Conservation (phyloP, 92 coral and sea anemone species). For the Plumapathes pennacea region DNA sequence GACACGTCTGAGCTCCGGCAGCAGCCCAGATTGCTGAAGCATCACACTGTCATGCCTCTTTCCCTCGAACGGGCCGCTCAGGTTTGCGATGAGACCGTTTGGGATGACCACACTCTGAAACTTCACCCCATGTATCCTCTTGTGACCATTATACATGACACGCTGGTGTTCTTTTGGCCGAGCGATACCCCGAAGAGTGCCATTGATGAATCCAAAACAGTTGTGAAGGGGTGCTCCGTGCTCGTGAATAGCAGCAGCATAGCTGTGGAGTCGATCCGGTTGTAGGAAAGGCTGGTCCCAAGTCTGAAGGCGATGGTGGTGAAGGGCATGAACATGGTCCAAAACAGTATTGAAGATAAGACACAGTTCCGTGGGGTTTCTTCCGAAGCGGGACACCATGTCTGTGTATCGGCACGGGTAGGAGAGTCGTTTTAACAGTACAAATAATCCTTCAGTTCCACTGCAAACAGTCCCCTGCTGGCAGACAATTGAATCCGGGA, state of each 20-base stretch:
- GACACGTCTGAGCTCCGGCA: not conserved
- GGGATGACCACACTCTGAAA: constrained; percentile 7
- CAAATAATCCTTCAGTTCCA: constrained; percentile 14
- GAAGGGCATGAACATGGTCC: constrained; percentile 4
- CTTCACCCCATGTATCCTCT: constrained; percentile 1
- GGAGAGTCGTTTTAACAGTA: constrained; percentile 16
- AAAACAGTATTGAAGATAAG: constrained; percentile 24
- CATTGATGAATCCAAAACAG: constrained; percentile 7
- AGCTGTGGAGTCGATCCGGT: not conserved
- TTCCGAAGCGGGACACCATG: constrained; percentile 23
- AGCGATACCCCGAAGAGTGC: not conserved
- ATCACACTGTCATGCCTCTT: constrained; percentile 5
- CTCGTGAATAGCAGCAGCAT: not conserved
- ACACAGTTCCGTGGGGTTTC: constrained; percentile 32
- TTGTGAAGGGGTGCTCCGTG: constrained; percentile 1
- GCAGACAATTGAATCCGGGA: constrained; percentile 24
- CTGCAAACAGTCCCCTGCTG: constrained; percentile 11
- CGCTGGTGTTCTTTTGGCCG: not conserved
- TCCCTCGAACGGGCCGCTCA: not conserved
- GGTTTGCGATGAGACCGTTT: constrained; percentile 3
- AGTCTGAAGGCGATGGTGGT: constrained; percentile 23
- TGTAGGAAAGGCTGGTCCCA: constrained; percentile 26
- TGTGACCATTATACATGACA: constrained; percentile 3
- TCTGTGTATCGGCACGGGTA: constrained; percentile 33
- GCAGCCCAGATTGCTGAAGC: not conserved